Evolutionary conservation across 2,113 vertebrate genomes (phyloP), one percentile per base, ranked within the genome.

Genomic region (Verasper variegatus): DNA sequence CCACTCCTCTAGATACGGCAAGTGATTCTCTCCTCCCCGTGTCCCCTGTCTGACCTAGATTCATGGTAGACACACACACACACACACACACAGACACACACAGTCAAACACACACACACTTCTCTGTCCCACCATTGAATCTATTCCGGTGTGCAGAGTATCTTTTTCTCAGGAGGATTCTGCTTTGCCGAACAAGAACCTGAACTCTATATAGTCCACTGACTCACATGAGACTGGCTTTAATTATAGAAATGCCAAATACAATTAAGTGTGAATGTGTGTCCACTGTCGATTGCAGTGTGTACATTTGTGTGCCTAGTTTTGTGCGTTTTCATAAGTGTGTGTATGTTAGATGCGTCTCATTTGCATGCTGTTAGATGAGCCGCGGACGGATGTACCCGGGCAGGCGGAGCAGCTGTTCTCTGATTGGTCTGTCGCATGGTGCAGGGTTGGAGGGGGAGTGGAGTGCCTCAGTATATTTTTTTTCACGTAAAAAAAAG

Each of bases 341-440:
- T 54, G 20, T 68, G 35, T 40, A 27, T 17, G 3, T 55, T 37
- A 11, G 78, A 62, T 58, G 9, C 0, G 52, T 47, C 73, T 84
- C 59, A 86, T 89, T 84, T 88, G 74, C 81, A 76, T 72, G 64
- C 58, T 65, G 81, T 74, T 70, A 70, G 85, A 88, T 11, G 79
- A 72, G 31, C 31, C 31, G 6, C 31, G 6, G 31, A 31, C 13
- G 20, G 77, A 68, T 61, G 31, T 86, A 78, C 73, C 77, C 31
- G 71, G 80, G 55, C 74, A 84, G 71, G 80, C 77, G 59, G 81
- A 89, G 85, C 87, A 89, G 82, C 84, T 87, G 85, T 55, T 76
- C 24, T 72, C 71, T 80, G 66, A 86, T 82, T 90, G 85, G 86
- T 76, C 60, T 49, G 52, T 75, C 74, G 65, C 74, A 64, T 85